Evolutionary conservation across 2,888 invertebrate genomes (phyloP).

Genomic region (Lasioglossum oenotherae): DNA sequence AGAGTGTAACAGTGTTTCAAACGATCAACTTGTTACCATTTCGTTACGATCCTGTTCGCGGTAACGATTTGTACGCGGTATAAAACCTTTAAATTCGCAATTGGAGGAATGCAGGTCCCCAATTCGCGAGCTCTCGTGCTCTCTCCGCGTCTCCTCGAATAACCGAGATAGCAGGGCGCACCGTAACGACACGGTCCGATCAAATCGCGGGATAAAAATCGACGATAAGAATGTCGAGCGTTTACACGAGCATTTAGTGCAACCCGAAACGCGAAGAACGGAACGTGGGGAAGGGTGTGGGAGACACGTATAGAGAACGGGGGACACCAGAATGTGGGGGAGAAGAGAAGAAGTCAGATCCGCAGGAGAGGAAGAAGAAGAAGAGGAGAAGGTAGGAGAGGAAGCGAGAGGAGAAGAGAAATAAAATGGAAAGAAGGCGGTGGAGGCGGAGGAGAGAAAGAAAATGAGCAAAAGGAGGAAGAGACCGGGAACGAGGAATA

Average conservation of each 20-base stretch:
- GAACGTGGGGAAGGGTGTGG: slow-evolving; percentile 41
- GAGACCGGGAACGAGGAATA: slow-evolving; percentile 27
- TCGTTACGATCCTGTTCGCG: neutral
- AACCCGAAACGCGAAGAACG: slow-evolving; percentile 29
- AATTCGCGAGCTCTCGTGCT: neutral
- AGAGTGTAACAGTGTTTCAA: too few relatives aligned
- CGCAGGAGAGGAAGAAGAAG: slow-evolving; percentile 57
- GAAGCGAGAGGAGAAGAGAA: slow-evolving; percentile 17
- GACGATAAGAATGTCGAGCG: slow-evolving; percentile 52
- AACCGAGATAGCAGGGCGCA: neutral
- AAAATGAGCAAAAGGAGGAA: slow-evolving; percentile 27
- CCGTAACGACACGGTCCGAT: neutral
- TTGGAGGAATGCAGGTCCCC: neutral
- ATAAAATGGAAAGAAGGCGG: slow-evolving; percentile 44
- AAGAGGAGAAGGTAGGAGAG: slow-evolving; percentile 23
- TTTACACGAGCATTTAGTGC: slow-evolving; percentile 54
- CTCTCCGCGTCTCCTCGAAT: neutral
- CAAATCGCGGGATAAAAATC: slow-evolving; percentile 10
- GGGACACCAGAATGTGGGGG: slow-evolving; percentile 55
- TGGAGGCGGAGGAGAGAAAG: slow-evolving; percentile 41
- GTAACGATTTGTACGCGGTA: neutral
- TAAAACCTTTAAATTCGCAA: neutral
- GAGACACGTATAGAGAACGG: slow-evolving; percentile 43
- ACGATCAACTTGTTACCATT: too few relatives aligned
- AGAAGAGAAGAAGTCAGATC: slow-evolving; percentile 51